Conservation (phyloP, 2,797 vertebrate species). For the Nannoperca obscura region DNA sequence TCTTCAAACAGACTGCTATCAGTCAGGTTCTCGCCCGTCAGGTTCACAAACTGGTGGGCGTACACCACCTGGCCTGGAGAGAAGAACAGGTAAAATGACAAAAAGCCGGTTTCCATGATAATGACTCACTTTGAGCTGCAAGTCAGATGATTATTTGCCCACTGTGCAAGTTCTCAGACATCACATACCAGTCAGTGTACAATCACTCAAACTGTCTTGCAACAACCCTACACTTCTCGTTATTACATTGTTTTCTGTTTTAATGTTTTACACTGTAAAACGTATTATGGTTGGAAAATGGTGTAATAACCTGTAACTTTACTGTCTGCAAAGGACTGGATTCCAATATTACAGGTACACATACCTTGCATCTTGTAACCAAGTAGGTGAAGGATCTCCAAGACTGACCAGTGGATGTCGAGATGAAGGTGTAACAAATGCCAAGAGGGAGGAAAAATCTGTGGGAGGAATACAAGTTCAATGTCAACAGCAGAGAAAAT, state of each 20-base stretch:
- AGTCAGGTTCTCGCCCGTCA: conserved; percentile 94
- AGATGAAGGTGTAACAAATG: conserved; percentile 96
- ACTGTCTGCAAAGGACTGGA: neutral
- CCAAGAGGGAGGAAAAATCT: conserved; percentile 96
- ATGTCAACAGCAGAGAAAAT: neutral
- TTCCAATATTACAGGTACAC: conserved; percentile 14
- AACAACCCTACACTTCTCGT: neutral
- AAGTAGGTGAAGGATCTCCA: conserved; percentile 93
- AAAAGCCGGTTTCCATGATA: conserved; percentile 41
- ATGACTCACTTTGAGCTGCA: conserved; percentile 40
- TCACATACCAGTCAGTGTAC: neutral
- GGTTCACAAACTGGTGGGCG: conserved; percentile 92
- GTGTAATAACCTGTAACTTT: too few relatives aligned
- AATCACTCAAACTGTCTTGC: neutral
- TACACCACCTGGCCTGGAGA: conserved; percentile 93
- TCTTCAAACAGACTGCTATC: conserved; percentile 93
- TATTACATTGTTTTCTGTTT: neutral
- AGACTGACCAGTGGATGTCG: conserved; percentile 93
- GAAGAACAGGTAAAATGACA: conserved; percentile 52
- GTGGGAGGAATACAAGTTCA: conserved; percentile 36
- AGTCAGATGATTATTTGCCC: conserved; percentile 27
- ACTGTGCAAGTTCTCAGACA: neutral
- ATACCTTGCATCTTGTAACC: conserved; percentile 91
- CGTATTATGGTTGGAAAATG: too few relatives aligned
- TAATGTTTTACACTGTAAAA: too few relatives aligned